Percentiles rank a stretch among this genome's conserved stretches.
phyloP scores from a whole-genome alignment of 2,888 invertebrate species.

The Diadegma fenestrale region DNA sequence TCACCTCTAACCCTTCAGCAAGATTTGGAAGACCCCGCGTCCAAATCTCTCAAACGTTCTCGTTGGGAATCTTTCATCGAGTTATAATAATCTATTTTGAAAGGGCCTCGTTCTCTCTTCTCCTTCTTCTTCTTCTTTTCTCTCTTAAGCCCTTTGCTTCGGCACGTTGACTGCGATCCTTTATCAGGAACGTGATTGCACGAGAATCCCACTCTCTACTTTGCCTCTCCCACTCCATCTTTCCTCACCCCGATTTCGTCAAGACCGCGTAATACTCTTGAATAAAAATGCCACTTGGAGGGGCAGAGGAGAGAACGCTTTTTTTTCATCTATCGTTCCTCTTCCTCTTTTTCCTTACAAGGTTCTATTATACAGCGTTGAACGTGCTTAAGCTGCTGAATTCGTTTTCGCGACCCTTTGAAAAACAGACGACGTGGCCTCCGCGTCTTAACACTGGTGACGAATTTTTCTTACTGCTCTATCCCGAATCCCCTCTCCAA shows the following conservation, averaged over 20 bases:
- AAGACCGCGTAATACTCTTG: constrained; percentile 59
- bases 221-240: constrained; percentile 14
- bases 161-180: constrained; percentile 45
- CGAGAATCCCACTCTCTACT: constrained; percentile 49
- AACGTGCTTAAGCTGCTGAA: constrained; percentile 66
- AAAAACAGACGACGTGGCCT: constrained; percentile 52
- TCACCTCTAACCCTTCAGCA: constrained; percentile 61
- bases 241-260: constrained; percentile 44
- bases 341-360: background rate
- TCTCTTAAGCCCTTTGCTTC: background rate
- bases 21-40: constrained; percentile 61
- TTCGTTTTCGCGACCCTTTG: constrained; percentile 55
- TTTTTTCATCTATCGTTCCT: constrained; percentile 21
- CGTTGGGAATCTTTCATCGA: constrained; percentile 46
- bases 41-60: constrained; percentile 67
- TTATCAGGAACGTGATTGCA: constrained; percentile 60
- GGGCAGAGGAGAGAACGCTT: constrained; percentile 20
- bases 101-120: constrained; percentile 39
- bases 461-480: constrained; percentile 35
- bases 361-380: constrained; percentile 55
- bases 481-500: background rate
- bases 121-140: background rate
- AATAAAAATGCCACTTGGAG: constrained; percentile 61
- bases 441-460: constrained; percentile 9
- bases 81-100: constrained; percentile 58